Conservation (phyloP, 2,888 invertebrate genomes). For the Acronicta alni region DNA sequence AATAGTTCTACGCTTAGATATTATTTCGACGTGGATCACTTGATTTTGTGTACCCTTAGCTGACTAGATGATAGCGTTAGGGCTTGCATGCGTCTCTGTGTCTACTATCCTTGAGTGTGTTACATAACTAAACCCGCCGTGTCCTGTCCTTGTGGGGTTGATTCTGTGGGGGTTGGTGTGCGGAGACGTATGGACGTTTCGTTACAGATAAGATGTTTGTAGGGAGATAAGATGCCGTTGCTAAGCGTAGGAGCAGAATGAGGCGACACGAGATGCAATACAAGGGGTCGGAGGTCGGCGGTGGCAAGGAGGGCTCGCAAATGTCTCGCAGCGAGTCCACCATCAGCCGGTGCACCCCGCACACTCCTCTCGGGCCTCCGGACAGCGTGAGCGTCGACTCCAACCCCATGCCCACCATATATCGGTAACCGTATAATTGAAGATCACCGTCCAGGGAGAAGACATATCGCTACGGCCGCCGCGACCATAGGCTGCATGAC, state of each 20-base stretch:
- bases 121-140: slow-evolving; percentile 70
- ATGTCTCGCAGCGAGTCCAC: slow-evolving; percentile 94
- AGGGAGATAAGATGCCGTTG: slow-evolving; percentile 84
- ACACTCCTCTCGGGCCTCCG: slow-evolving; percentile 84
- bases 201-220: slow-evolving; percentile 84
- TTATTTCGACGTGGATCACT: slow-evolving; percentile 70
- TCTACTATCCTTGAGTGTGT: slow-evolving; percentile 77
- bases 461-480: slow-evolving; percentile 61
- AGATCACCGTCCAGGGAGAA: slow-evolving; percentile 71
- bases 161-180: slow-evolving; percentile 68
- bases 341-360: slow-evolving; percentile 89
- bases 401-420: slow-evolving; percentile 95
- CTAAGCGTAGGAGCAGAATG: slow-evolving; percentile 84
- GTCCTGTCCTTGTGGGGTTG: slow-evolving; percentile 68
- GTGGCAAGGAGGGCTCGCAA: slow-evolving; percentile 82
- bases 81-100: slow-evolving; percentile 85
- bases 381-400: slow-evolving; percentile 96
- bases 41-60: slow-evolving; percentile 71
- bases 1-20: slow-evolving; percentile 79
- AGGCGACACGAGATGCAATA: slow-evolving; percentile 82
- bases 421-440: slow-evolving; percentile 91
- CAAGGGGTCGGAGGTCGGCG: slow-evolving; percentile 76
- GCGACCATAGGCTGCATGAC: slow-evolving; percentile 39
- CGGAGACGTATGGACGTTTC: slow-evolving; percentile 76
- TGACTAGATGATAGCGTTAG: slow-evolving; percentile 82